Conservation (phyloP, 2,797 vertebrate genomes). For the Micropoecilia bifurca region DNA sequence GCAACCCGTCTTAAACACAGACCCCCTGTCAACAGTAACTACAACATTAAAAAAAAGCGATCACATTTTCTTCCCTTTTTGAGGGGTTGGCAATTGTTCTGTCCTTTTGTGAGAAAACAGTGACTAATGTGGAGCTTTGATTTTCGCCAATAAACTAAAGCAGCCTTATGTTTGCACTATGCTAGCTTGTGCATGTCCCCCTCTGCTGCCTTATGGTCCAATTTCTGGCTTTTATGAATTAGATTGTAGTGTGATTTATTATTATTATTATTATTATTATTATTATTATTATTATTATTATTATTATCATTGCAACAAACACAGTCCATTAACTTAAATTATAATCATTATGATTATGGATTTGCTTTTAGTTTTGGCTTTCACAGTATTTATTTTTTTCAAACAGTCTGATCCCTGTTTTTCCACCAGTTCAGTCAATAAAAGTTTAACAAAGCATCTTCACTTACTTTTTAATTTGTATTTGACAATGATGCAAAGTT, state of each 20-base stretch:
- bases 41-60: slow-evolving; percentile 3
- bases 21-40: slow-evolving; percentile 10
- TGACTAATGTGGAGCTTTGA: slow-evolving; percentile 26
- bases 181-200: slow-evolving; percentile 16
- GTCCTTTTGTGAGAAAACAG: slow-evolving; percentile 27
- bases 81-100: slow-evolving; percentile 28
- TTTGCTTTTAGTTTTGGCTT: slow-evolving; percentile 34
- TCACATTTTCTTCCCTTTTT: slow-evolving; percentile 19
- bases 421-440: slow-evolving; percentile 61
- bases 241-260: slow-evolving; percentile 36
- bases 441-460: slow-evolving; percentile 20
- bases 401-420: slow-evolving; percentile 55
- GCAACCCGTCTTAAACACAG: slow-evolving; percentile 38
- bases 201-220: slow-evolving; percentile 17
- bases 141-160: slow-evolving; percentile 31
- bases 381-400: slow-evolving; percentile 48
- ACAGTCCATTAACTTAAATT: slow-evolving; percentile 18
- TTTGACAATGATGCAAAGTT: not conserved
- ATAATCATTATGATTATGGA: slow-evolving; percentile 11
- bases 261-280: too few relatives aligned
- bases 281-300: too few relatives aligned
- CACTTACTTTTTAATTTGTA: not conserved
- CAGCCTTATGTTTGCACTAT: slow-evolving; percentile 27
- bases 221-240: slow-evolving; percentile 63
- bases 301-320: slow-evolving; percentile 30